phyloP scores from a whole-genome alignment of 2,888 invertebrate genomes.

The Deilephila porcellus region DNA sequence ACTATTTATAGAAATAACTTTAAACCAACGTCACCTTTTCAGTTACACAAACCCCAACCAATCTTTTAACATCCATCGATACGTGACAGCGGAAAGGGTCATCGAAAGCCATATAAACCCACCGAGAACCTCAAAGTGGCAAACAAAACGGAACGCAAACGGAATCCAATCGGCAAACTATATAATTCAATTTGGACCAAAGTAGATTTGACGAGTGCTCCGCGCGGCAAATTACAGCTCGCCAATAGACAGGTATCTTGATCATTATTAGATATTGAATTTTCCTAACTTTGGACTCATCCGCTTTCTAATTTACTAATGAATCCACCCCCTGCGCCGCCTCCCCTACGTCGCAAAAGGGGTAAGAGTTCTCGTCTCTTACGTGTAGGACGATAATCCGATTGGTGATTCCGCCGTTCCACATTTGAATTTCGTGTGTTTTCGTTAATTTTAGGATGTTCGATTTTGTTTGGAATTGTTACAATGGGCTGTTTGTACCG shows the following conservation, averaged over 20 bases:
- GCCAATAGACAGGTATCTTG: constrained; percentile 77
- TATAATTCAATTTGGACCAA: constrained; percentile 80
- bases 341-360: constrained; percentile 58
- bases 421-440: constrained; percentile 80
- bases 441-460: constrained; percentile 62
- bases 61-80: constrained; percentile 19
- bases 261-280: constrained; percentile 86
- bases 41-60: not conserved
- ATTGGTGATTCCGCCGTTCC: constrained; percentile 80
- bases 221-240: constrained; percentile 36
- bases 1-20: not conserved
- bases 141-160: constrained; percentile 62
- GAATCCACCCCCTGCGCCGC: constrained; percentile 82
- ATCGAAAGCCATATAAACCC: constrained; percentile 47
- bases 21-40: not conserved
- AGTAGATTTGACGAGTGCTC: constrained; percentile 80
- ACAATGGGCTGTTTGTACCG: constrained; percentile 27
- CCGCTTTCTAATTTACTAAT: constrained; percentile 86
- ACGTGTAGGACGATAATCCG: constrained; percentile 83
- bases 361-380: constrained; percentile 84
- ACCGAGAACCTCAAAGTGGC: constrained; percentile 55
- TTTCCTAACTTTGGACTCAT: constrained; percentile 85
- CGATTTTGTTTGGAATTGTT: constrained; percentile 38
- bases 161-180: constrained; percentile 78
- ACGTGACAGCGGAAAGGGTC: constrained; percentile 25